Evolutionary conservation across 2,113 vertebrate species (phyloP).

Genomic region (Neolamprologus caudopunctatus): DNA sequence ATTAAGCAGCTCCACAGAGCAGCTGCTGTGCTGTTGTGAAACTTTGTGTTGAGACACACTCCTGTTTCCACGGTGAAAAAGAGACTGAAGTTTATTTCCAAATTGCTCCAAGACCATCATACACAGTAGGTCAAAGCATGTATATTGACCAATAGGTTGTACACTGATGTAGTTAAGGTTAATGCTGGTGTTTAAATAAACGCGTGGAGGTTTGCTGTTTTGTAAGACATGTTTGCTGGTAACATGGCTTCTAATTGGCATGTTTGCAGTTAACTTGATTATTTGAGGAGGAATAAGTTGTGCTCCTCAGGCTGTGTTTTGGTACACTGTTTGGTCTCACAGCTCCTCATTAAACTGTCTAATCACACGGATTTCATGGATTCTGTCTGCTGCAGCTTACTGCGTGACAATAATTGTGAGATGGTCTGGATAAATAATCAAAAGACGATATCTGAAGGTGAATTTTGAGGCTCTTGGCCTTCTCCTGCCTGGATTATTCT

Average conservation of each 20-base stretch:
- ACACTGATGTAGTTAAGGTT: neutral
- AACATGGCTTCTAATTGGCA: neutral
- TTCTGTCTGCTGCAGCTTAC: neutral
- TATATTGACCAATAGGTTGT: neutral
- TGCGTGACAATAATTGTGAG: neutral
- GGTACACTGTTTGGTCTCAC: neutral
- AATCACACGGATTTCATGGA: neutral
- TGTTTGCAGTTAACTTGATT: neutral
- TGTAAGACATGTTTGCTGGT: neutral
- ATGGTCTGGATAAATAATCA: neutral
- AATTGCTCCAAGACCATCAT: neutral
- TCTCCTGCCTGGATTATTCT: neutral
- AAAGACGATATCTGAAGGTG: neutral
- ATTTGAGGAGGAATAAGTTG: neutral
- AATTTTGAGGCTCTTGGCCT: neutral
- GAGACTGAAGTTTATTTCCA: neutral
- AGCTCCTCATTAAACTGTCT: conserved; percentile 21
- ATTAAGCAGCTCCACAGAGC: neutral
- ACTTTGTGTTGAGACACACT: neutral
- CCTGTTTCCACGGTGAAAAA: neutral
- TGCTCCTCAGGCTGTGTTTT: neutral
- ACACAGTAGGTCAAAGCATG: neutral
- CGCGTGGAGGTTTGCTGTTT: neutral
- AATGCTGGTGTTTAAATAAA: neutral
- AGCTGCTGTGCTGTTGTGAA: neutral